Evolutionary conservation across 2,888 invertebrate species (phyloP).

Genomic region (Heliconius erato): DNA sequence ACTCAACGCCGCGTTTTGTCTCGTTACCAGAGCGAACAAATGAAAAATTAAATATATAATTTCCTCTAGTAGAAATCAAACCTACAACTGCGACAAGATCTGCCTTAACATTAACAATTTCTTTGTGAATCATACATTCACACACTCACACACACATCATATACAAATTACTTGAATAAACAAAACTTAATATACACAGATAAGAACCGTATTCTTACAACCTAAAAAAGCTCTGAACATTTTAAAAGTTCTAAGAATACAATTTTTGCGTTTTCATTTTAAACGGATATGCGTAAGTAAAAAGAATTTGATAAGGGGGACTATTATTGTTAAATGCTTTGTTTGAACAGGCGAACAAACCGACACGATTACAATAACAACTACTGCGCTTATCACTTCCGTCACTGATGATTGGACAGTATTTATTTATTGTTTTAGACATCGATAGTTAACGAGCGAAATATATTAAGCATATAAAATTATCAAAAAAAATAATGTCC

Average conservation of each 20-base stretch:
- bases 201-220: too few relatives aligned
- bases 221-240: background rate
- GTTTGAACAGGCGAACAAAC: slow-evolving; percentile 10
- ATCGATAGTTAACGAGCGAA: background rate
- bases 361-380: slow-evolving; percentile 18
- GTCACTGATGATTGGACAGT: slow-evolving; percentile 16
- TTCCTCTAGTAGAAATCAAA: too few relatives aligned
- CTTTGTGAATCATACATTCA: too few relatives aligned
- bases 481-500: background rate
- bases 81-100: too few relatives aligned
- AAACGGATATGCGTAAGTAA: slow-evolving; percentile 2
- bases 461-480: background rate
- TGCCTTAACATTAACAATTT: too few relatives aligned
- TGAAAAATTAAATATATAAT: too few relatives aligned
- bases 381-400: slow-evolving; percentile 31
- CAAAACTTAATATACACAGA: too few relatives aligned
- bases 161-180: too few relatives aligned
- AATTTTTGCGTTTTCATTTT: too few relatives aligned
- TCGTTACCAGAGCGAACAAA: too few relatives aligned
- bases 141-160: too few relatives aligned
- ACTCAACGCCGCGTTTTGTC: too few relatives aligned
- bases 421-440: slow-evolving; percentile 19
- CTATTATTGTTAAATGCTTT: slow-evolving; percentile 20
- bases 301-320: slow-evolving; percentile 15
- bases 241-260: background rate